These are phyloP conservation scores for Thamnophis sirtalis DNA, from an alignment of 2,113 vertebrate species.

Conservation along the genomic window DNA sequence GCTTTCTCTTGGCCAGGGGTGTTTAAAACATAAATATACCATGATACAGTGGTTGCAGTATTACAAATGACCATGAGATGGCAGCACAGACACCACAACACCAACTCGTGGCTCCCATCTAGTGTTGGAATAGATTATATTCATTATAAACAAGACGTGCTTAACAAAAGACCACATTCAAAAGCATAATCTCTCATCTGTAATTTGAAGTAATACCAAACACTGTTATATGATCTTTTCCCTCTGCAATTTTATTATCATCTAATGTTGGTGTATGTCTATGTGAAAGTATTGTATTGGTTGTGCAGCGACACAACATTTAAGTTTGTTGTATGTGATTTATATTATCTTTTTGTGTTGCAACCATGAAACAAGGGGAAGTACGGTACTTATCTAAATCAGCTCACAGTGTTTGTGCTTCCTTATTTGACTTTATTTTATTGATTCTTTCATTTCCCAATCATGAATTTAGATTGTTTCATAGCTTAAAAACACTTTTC, in stretches of 20 bases:
- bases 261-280: neutral
- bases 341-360: neutral
- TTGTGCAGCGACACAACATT: neutral
- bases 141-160: neutral
- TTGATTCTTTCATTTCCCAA: neutral
- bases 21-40: neutral
- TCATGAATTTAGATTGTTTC: neutral
- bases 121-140: neutral
- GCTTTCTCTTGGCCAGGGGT: neutral
- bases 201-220: neutral
- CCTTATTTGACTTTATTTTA: neutral
- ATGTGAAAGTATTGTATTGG: neutral
- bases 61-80: neutral
- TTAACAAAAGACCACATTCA: neutral
- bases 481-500: neutral
- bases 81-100: neutral
- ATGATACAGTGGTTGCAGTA: neutral
- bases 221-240: neutral
- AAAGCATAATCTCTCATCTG: neutral
- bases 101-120: neutral
- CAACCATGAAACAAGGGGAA: no score
- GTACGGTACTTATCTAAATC: neutral
- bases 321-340: neutral
- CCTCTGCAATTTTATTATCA: neutral
- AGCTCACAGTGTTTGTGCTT: neutral